Percentiles rank a stretch among this genome's conserved stretches.
These are phyloP conservation scores for Pseudoatta argentina DNA, from an alignment of 1,140 invertebrate genomes.

Conservation along the genomic window DNA sequence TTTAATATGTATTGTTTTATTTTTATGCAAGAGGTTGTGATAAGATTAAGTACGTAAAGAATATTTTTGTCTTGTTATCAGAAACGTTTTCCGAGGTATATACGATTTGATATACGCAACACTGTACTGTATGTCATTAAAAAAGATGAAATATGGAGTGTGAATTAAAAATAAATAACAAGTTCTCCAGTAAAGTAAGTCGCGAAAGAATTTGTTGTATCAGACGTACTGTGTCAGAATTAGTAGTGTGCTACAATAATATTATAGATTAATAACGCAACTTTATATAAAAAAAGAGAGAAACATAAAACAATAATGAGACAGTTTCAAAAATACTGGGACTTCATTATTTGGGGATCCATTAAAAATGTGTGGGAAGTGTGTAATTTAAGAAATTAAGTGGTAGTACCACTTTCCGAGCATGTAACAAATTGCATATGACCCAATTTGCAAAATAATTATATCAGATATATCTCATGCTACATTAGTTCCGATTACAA, in stretches of 20 bases:
- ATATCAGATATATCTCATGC: conserved; percentile 27
- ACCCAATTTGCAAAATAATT: conserved; percentile 53
- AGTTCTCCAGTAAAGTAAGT: conserved; percentile 5
- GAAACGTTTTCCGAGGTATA: not conserved
- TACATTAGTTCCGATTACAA: conserved; percentile 24
- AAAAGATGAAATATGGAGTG: not conserved
- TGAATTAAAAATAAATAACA: conserved; percentile 42
- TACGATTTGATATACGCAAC: not conserved
- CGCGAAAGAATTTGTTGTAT: not conserved
- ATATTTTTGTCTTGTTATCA: not conserved
- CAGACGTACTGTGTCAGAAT: not conserved
- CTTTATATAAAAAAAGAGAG: not conserved
- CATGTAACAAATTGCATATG: conserved; percentile 5
- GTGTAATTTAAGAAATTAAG: conserved; percentile 30
- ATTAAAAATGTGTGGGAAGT: not conserved
- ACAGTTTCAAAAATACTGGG: not conserved
- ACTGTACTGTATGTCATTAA: not conserved
- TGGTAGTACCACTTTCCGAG: not conserved
- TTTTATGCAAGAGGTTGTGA: too few relatives aligned
- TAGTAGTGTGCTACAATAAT: not conserved
- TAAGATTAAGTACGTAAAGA: too few relatives aligned
- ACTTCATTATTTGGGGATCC: conserved; percentile 14
- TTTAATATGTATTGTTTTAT: too few relatives aligned
- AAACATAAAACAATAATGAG: not conserved
- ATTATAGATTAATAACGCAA: not conserved